These are phyloP conservation scores for Macrocentrus cingulum DNA, from an alignment of 1,140 invertebrate genomes.

Conservation along the genomic window DNA sequence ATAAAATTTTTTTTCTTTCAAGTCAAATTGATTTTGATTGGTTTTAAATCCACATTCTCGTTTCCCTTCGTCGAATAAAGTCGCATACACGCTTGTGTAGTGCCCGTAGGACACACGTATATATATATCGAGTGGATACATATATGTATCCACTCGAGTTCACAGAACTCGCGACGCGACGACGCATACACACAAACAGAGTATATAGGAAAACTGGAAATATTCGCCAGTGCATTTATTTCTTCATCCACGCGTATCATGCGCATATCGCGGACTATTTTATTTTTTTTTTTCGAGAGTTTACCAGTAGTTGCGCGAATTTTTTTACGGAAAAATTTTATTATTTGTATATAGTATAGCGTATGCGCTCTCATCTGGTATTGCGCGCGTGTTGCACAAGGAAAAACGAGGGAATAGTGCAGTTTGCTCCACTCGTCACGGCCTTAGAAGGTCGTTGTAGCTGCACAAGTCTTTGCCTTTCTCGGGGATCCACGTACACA, in stretches of 20 bases:
- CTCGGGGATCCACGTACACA: no score
- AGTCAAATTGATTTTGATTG: no score
- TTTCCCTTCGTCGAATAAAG: constrained; percentile 4
- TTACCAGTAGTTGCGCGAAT: no score
- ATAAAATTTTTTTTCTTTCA: no score
- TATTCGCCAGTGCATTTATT: constrained; percentile 12
- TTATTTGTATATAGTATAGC: no score
- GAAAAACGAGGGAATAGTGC: constrained; percentile 2
- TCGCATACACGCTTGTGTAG: no score
- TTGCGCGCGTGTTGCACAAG: constrained; percentile 8
- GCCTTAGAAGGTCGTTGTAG: constrained; percentile 28
- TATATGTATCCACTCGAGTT: not conserved
- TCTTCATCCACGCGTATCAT: no score
- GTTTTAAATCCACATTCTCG: constrained; percentile 27
- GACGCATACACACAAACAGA: not conserved
- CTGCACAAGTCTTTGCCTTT: not conserved
- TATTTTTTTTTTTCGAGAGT: no score
- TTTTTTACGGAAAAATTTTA: no score
- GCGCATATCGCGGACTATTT: no score
- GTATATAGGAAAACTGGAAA: not conserved
- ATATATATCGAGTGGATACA: no score
- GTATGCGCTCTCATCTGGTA: no score
- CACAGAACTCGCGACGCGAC: not conserved
- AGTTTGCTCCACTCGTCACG: constrained; percentile 11
- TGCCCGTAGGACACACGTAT: constrained; percentile 5